phyloP scores from a whole-genome alignment of 2,113 vertebrate genomes.

The Antennarius striatus region DNA sequence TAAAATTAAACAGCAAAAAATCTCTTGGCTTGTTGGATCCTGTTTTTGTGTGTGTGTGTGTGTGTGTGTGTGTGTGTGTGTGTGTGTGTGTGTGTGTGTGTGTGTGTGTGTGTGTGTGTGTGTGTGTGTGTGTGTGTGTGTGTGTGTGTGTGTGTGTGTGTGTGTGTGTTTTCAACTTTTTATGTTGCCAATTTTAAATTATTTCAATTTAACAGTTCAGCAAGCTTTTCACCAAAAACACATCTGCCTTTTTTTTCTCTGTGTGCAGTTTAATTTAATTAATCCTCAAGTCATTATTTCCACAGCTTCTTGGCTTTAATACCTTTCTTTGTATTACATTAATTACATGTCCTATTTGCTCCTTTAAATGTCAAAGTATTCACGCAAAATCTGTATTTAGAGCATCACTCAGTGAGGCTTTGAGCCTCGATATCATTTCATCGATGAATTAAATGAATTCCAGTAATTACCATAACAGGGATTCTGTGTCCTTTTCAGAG shows the following conservation, averaged over 20 bases:
- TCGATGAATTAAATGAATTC: slow-evolving; percentile 33
- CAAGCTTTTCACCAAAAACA: slow-evolving; percentile 43
- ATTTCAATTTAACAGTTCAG: slow-evolving; percentile 68
- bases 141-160: too few species aligned
- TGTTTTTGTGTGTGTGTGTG: too few species aligned
- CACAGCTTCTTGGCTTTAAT: slow-evolving; percentile 32
- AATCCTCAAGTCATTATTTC: slow-evolving; percentile 57
- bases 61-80: too few species aligned
- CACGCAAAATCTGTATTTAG: slow-evolving; percentile 40
- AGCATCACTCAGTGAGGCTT: slow-evolving; percentile 33
- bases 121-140: too few species aligned
- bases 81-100: too few species aligned
- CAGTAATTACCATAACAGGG: slow-evolving; percentile 35
- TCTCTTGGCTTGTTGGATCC: too few species aligned
- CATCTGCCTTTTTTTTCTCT: slow-evolving; percentile 23
- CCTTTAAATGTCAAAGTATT: slow-evolving; percentile 48
- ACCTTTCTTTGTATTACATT: slow-evolving; percentile 39
- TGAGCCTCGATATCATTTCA: slow-evolving; percentile 42
- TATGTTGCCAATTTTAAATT: too few species aligned
- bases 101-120: too few species aligned
- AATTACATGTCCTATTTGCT: slow-evolving; percentile 50
- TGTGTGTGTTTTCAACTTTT: slow-evolving; percentile 55
- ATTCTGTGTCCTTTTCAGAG: slow-evolving; percentile 40
- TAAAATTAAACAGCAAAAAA: too few species aligned
- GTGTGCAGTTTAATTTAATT: slow-evolving; percentile 61